Evolutionary conservation across 2,888 invertebrate genomes (phyloP), one percentile per base, ranked within the genome.

Genomic region (Alviniconcha strummeri): DNA sequence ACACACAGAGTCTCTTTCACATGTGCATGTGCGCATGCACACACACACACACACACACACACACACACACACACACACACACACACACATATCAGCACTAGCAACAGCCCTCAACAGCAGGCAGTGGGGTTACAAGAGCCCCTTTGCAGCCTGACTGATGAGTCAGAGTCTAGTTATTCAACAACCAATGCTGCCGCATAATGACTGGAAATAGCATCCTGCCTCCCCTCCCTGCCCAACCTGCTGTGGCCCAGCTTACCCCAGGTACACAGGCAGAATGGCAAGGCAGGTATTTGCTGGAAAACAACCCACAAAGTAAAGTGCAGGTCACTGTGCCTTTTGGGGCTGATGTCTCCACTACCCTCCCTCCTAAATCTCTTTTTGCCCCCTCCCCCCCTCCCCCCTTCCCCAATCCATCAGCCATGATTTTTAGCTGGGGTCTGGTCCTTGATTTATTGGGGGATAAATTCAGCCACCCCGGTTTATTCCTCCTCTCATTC

Each of bases 111-210:
- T 36, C 36, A 36, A 3, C 36, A 36, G 36, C 36, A 36, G 36
- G 36, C 36, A 36, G 36, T 36, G 36, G 36, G 36, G 36, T 36
- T 36, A 36, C 36, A 36, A 36, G 36, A 36, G 36, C 36, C 36
- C 36, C 36, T 36, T 36, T 36, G 60, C 81, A 52, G 74, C 19
- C 57, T 71, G 81, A 7, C 55, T 19, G 72, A 54, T 82, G 82
- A 82, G 75, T 82, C 82, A 82, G 75, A 82, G 82, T 75, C 76
- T 64, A 75, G 82, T 76, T 82, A 82, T 82, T 82, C 60, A n/a
- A 54, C 82, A 82, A 82, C 76, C 64, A 76, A 82, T 75, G 82
- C 76, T 54, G 55, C 76, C 55, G 81, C 82, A 82, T 82, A 60
- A 76, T 82, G 76, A 75, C 55, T 76, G 82, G 55, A 55, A 82